Base-by-base conservation (phyloP, 2,888 invertebrate species). In the Tetragonula carbonaria region DNA sequence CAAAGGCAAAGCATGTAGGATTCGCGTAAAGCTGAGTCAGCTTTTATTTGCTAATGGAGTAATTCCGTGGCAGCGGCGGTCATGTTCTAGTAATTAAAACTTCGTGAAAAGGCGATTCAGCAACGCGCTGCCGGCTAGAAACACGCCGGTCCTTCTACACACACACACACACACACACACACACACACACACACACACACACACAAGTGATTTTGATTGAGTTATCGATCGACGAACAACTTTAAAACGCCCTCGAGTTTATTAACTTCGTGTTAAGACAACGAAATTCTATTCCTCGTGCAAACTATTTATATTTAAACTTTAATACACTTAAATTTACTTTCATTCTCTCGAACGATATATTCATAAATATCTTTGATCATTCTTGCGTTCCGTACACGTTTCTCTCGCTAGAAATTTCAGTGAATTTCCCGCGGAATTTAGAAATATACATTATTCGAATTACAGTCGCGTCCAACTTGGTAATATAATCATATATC, bases 41-140 rank as follows among this genome's bases (percentile, higher is more conserved):
- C 67, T 78, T 82, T 85, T 75, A 72, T 57, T 62, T 51, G 21
- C 55, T 85, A 82, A 86, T 74, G 55, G 57, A 85, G 73, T 78
- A 84, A 85, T 80, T 84, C 66, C 45, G 50, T 65, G n/a, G 33
- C 28, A 45, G n/a, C 38, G 14, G 16, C 2, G 18, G 45, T 8
- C 33, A 57, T 33, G 71, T 28, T 33, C 21, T 57, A 38, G 55
- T 81, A 85, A 86, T 86, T 85, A 86, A 73, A 78, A 75, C 21
- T 51, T n/a, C 4, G 59, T 28, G 73, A 55, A 77, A 66, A 45
- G 38, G 23, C 38, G 33, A 79, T 76, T 59, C 70, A 45, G 28
- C 55, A 16, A 45, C 21, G 59, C 50, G 2, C 16, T 18, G 14
- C 38, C 38, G 33, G 53, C 23, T 55, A 45, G 65, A 16, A 73